Evolutionary conservation across 2,888 invertebrate genomes (phyloP).

Genomic region (Carcina quercana): DNA sequence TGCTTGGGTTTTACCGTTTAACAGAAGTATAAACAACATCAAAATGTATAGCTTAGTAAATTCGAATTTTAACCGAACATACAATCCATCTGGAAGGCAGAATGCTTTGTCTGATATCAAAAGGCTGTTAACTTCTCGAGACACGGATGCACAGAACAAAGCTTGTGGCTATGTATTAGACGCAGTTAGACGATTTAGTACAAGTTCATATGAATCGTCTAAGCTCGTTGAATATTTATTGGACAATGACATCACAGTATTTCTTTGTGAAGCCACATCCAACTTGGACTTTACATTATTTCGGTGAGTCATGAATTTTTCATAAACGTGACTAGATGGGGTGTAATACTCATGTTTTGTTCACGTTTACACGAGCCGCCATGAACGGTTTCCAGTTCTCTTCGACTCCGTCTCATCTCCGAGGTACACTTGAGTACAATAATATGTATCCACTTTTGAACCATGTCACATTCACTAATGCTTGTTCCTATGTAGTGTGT

Average conservation of each 20-base stretch:
- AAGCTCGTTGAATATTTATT: conserved; percentile 51
- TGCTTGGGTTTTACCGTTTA: no score
- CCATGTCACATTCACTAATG: no score
- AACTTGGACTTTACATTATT: conserved; percentile 58
- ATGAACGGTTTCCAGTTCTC: neutral
- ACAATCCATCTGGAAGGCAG: conserved; percentile 52
- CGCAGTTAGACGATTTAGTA: conserved; percentile 45
- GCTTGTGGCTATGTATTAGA: conserved; percentile 57
- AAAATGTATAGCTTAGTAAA: conserved; percentile 53
- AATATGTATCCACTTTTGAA: no score
- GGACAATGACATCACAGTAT: conserved; percentile 58
- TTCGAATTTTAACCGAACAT: conserved; percentile 49
- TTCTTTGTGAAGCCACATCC: conserved; percentile 60
- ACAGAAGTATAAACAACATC: neutral
- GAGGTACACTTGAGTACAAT: neutral
- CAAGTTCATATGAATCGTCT: conserved; percentile 38
- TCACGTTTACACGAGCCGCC: no score
- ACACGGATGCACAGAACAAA: conserved; percentile 50
- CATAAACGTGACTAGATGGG: no score
- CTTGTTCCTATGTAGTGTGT: no score
- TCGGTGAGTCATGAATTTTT: no score
- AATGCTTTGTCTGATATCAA: conserved; percentile 61
- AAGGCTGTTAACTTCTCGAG: conserved; percentile 52
- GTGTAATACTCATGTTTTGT: no score
- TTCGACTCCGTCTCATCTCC: neutral